Base-by-base conservation (phyloP, 2,113 vertebrate genomes). In the Gasterosteus nipponicus region DNA sequence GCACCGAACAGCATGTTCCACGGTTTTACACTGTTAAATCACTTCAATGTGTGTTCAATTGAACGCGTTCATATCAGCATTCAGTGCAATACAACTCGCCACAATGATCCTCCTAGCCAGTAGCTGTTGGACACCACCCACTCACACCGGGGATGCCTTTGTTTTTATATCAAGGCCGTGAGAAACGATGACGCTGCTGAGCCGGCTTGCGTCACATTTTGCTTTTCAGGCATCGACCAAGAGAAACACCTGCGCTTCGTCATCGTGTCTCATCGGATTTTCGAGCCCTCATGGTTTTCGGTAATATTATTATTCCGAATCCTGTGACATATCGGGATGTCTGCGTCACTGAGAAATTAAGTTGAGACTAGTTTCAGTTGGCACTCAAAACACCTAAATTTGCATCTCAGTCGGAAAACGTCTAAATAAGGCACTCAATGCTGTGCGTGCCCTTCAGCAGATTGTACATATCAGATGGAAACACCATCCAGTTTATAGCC, bases 161-260 rank as follows among this genome's bases (percentile, higher is more conserved):
- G 4, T 47, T 54, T n/a, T 75, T 76, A 26, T 31, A 31, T 4
- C 39, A 10, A 75, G 51, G 47, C 26, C 26, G 46, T 33, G 19
- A 61, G 14, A 4, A 4, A 22, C 19, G 19, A 10, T 18, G 2
- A 51, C 19, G n/a, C n/a, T 10, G 9, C 47, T 41, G 26, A 14
- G 44, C 29, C 39, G 41, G 74, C 80, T 81, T 88, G 66, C 87
- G 81, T 92, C 91, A 91, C 42, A 11, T 66, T 78, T 75, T 19
- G 56, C 53, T 69, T 26, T 63, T 73, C 19, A 73, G 42, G 9
- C 59, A 67, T 42, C 75, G 77, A 82, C 82, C 14, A 79, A 75
- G 72, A 82, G 19, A 75, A 49, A 16, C 65, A 56, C 73, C 58
- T 73, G 14, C 4, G 10, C 67, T 77, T 69, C 69, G 64, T 83